A percentile compares a stretch with the other conserved stretches of the same genome.
Conservation (phyloP, 2,797 vertebrate species). For the Bucorvus abyssinicus region DNA sequence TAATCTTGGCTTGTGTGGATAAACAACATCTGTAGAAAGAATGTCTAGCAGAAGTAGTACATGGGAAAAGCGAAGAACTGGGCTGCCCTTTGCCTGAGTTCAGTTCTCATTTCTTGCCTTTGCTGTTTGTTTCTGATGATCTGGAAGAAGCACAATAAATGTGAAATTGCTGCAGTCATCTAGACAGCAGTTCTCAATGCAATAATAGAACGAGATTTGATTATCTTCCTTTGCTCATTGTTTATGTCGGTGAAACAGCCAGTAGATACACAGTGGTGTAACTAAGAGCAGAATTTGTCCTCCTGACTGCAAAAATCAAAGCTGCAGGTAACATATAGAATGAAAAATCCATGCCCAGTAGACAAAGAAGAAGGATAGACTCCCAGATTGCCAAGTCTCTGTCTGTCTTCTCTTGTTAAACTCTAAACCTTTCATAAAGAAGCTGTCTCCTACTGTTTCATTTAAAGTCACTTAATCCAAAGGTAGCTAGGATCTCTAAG, state of each 20-base stretch:
- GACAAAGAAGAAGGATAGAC: background rate
- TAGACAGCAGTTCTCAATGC: background rate
- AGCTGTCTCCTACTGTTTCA: background rate
- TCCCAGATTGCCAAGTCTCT: background rate
- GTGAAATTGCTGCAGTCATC: background rate
- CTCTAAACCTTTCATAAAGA: background rate
- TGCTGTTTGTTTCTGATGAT: background rate
- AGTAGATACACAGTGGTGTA: background rate
- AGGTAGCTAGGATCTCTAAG: background rate
- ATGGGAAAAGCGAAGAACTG: background rate
- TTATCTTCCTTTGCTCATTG: background rate
- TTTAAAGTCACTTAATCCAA: background rate
- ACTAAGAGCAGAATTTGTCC: background rate
- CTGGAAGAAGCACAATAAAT: background rate
- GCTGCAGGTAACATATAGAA: background rate
- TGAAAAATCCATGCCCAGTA: background rate
- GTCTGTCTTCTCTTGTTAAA: background rate
- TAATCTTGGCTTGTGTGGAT: background rate
- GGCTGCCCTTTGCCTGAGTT: background rate
- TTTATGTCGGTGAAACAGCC: background rate
- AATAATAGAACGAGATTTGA: background rate
- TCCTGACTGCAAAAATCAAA: background rate
- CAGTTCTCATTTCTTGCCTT: background rate
- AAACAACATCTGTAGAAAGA: background rate
- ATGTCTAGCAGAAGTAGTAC: background rate